Conservation (phyloP, 2,888 invertebrate genomes). For the Linyphia triangularis region DNA sequence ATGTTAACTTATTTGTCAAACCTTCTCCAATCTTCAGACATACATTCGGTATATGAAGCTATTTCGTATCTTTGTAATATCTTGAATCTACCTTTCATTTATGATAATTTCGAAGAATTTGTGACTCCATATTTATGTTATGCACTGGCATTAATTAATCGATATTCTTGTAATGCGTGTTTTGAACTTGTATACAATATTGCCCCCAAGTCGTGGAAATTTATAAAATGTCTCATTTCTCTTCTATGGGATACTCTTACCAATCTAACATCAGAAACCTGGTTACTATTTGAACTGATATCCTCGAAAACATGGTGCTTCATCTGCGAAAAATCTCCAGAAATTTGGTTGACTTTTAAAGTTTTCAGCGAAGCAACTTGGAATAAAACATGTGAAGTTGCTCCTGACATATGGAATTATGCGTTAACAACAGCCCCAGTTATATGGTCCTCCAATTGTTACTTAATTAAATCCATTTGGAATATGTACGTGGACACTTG, state of each 20-base stretch:
- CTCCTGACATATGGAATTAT: constrained; percentile 27
- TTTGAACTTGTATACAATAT: not conserved
- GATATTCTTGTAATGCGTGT: not conserved
- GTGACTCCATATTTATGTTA: not conserved
- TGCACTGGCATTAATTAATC: not conserved
- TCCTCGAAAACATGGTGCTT: constrained; percentile 1
- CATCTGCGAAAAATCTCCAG: constrained; percentile 12
- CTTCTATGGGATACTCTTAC: constrained; percentile 16
- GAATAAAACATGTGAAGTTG: not conserved
- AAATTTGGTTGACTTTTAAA: constrained; percentile 39
- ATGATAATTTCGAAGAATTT: not conserved
- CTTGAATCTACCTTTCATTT: not conserved
- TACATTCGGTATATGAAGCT: not conserved
- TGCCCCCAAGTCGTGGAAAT: constrained; percentile 28
- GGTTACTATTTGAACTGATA: constrained; percentile 6
- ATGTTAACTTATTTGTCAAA: not conserved
- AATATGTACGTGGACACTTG: not conserved
- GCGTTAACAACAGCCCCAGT: not conserved
- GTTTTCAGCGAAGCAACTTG: not conserved
- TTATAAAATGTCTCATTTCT: constrained; percentile 9
- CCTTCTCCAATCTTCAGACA: not conserved
- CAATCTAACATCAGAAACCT: not conserved
- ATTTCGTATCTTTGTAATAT: not conserved
- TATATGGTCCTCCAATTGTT: constrained; percentile 13
- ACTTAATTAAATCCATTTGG: constrained; percentile 10